Conservation (phyloP, 2,888 invertebrate genomes). For the Temnothorax rugatulus region DNA sequence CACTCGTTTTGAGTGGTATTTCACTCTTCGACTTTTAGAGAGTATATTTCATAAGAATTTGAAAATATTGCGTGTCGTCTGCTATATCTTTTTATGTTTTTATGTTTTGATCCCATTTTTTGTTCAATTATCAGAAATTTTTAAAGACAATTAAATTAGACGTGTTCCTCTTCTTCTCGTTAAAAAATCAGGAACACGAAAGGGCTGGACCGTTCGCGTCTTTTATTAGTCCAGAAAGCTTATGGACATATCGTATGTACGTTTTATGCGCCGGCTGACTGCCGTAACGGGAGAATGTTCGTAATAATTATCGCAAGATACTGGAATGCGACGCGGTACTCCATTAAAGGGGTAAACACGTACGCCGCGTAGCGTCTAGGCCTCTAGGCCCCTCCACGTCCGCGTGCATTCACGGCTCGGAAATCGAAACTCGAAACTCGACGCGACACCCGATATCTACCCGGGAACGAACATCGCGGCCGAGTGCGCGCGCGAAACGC, state of each 20-base stretch:
- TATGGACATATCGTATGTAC: not conserved
- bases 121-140: not conserved
- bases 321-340: conserved; percentile 19
- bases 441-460: conserved; percentile 60
- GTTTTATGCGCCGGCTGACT: not conserved
- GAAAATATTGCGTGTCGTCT: not conserved
- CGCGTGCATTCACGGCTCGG: not conserved
- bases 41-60: not conserved
- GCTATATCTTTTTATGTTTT: not conserved
- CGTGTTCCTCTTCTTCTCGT: not conserved
- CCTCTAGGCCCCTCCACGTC: not conserved
- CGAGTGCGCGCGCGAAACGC: conserved; percentile 63
- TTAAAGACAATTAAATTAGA: not conserved
- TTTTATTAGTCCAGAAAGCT: not conserved
- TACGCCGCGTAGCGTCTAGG: not conserved
- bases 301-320: conserved; percentile 39
- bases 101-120: not conserved
- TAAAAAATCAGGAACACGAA: not conserved
- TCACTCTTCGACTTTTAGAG: no score
- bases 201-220: not conserved
- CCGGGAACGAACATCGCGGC: conserved; percentile 32
- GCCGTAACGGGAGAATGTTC: not conserved
- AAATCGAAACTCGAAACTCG: conserved; percentile 39
- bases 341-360: conserved; percentile 20
- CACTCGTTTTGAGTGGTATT: no score